Evolutionary conservation across 2,797 vertebrate genomes (phyloP).

Genomic region (Artibeus lituratus): DNA sequence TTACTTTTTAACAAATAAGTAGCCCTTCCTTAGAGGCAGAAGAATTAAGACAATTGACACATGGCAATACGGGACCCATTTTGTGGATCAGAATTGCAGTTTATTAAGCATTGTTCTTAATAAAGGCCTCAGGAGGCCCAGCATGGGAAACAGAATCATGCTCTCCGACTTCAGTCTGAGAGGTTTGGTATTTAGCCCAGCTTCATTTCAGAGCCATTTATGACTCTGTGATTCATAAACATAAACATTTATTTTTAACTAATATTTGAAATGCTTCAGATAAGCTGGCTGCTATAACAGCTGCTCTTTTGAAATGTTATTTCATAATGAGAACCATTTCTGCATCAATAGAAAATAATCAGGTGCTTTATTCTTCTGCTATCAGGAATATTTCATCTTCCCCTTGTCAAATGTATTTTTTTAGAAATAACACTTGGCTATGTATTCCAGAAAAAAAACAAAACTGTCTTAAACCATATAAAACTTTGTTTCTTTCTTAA

Average conservation of each 20-base stretch:
- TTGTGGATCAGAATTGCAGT: background rate
- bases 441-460: background rate
- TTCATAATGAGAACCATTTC: background rate
- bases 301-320: conserved; percentile 21
- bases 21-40: background rate
- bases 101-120: conserved; percentile 31
- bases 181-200: conserved; percentile 36
- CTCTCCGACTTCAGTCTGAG: conserved; percentile 24
- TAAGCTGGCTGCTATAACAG: conserved; percentile 39
- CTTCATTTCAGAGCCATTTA: conserved; percentile 47
- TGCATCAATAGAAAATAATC: background rate
- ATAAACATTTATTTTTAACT: conserved; percentile 65
- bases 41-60: conserved; percentile 14
- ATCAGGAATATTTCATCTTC: background rate
- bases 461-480: background rate
- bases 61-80: background rate
- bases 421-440: background rate
- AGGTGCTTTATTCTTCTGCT: conserved; percentile 12
- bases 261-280: conserved; percentile 47
- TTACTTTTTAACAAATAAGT: conserved; percentile 34
- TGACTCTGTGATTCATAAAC: conserved; percentile 58
- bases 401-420: background rate
- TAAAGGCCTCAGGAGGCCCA: background rate
- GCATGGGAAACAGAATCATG: background rate
- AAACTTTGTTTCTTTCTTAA: background rate